Evolutionary conservation across 1,140 invertebrate genomes (phyloP).

Genomic region (Euglossa dilemma): DNA sequence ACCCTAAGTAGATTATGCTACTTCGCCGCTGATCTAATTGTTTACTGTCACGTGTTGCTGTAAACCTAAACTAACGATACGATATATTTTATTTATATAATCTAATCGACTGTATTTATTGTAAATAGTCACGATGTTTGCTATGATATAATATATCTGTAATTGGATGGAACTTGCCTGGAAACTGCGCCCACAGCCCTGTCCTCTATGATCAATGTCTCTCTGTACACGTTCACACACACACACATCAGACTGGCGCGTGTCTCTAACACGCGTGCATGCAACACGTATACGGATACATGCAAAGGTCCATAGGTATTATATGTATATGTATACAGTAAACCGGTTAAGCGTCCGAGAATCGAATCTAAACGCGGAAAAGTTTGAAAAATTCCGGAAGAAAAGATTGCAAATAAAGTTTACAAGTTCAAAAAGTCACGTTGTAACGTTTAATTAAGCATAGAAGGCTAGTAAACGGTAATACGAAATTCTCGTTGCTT

Average conservation of each 20-base stretch:
- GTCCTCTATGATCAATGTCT: constrained; percentile 43
- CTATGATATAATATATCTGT: constrained; percentile 81
- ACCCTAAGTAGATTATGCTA: constrained; percentile 78
- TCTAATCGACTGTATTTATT: constrained; percentile 80
- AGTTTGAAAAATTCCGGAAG: neutral
- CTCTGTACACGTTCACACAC: neutral
- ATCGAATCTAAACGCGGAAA: neutral
- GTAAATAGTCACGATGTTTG: constrained; percentile 82
- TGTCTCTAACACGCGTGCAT: neutral
- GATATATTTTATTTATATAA: constrained; percentile 82
- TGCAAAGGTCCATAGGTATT: constrained; percentile 3
- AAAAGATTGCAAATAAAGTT: neutral
- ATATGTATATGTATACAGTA: constrained; percentile 29
- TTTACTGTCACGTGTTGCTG: constrained; percentile 81
- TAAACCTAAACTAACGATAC: constrained; percentile 79
- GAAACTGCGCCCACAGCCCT: constrained; percentile 57
- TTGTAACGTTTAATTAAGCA: neutral
- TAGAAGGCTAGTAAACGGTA: too few relatives aligned
- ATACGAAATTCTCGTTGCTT: neutral
- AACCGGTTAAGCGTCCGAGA: neutral
- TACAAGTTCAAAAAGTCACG: neutral
- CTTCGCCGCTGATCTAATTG: constrained; percentile 80
- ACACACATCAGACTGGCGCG: neutral
- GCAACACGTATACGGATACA: constrained; percentile 13
- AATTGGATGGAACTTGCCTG: constrained; percentile 76